Percentiles rank a stretch among this genome's conserved stretches.
These are phyloP conservation scores for Aradophagus sp. DNA, from an alignment of 1,140 invertebrate species.

Conservation along the genomic window DNA sequence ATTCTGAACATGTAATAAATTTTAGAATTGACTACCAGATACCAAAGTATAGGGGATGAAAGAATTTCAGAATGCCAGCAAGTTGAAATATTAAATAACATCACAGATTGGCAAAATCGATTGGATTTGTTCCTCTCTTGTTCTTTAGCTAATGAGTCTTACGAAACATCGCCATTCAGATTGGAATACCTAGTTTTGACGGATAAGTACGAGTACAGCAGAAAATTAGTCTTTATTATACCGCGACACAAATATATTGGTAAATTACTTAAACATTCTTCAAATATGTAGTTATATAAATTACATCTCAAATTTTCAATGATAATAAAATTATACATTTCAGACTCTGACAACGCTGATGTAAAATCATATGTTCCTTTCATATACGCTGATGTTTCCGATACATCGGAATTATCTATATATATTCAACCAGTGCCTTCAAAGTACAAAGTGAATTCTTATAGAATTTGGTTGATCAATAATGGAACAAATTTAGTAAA, in stretches of 20 bases:
- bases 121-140: conserved; percentile 64
- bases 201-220: conserved; percentile 61
- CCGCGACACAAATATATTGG: conserved; percentile 64
- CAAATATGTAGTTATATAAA: too few species aligned
- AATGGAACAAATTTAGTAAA: conserved; percentile 56
- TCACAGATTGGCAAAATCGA: conserved; percentile 13
- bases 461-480: conserved; percentile 66
- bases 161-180: conserved; percentile 61
- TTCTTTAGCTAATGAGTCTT: conserved; percentile 59
- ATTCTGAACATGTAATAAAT: background rate
- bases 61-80: conserved; percentile 57
- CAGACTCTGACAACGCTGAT: conserved; percentile 39
- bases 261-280: conserved; percentile 31
- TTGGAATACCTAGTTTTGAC: conserved; percentile 62
- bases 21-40: conserved; percentile 63
- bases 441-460: conserved; percentile 63
- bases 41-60: conserved; percentile 60
- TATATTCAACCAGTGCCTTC: conserved; percentile 65
- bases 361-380: conserved; percentile 63
- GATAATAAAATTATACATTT: too few species aligned
- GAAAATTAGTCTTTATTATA: conserved; percentile 67
- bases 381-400: conserved; percentile 66
- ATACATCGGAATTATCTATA: conserved; percentile 55
- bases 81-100: conserved; percentile 51
- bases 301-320: too few species aligned